Base-by-base conservation (phyloP, 2,888 invertebrate species). In the Diarsia brunnea region DNA sequence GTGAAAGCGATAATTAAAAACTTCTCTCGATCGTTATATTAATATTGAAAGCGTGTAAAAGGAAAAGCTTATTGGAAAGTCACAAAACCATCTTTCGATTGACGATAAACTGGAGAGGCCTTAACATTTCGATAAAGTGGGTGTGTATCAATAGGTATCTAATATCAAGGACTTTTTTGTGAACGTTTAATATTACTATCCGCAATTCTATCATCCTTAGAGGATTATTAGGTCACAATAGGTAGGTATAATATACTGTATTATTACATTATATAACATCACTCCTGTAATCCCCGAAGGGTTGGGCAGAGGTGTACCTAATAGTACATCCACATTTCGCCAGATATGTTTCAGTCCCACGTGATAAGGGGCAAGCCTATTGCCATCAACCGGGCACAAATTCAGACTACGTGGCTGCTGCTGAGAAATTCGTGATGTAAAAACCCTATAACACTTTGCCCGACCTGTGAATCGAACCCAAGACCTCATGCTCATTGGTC, bases 131-230 rank as follows among this genome's bases (percentile, higher is more conserved):
- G 10, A 51, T 45, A 27, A 68, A 45, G 49, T 60, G 24, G 49
- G 27, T 58, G 47, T 58, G 11, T 75, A 49, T 76, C 60, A 60
- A 19, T 51, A 47, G 45, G 12, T 45, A 16, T 53, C 64, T 38
- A 75, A 75, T 75, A 43, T 65, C 38, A 27, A 47, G 16, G 45
- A 63, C n/a, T 31, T 58, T 67, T 71, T 43, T 72, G 19, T 61
- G 16, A 14, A 43, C 19, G n/a, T 12, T 27, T 43, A 51, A 61
- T 51, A 27, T 43, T 51, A 49, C 61, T 63, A 47, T 74, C 53
- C 16, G 53, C 45, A 24, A 74, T 27, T 74, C 8, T 61, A 45
- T 38, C 11, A 14, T 43, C n/a, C n/a, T 53, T 19, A 45, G 21
- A 73, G 45, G 12, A 31, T 69, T 72, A 27, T 55, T 31, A 27